Base-by-base conservation (phyloP, 2,797 vertebrate genomes). In the Momotus momota region DNA sequence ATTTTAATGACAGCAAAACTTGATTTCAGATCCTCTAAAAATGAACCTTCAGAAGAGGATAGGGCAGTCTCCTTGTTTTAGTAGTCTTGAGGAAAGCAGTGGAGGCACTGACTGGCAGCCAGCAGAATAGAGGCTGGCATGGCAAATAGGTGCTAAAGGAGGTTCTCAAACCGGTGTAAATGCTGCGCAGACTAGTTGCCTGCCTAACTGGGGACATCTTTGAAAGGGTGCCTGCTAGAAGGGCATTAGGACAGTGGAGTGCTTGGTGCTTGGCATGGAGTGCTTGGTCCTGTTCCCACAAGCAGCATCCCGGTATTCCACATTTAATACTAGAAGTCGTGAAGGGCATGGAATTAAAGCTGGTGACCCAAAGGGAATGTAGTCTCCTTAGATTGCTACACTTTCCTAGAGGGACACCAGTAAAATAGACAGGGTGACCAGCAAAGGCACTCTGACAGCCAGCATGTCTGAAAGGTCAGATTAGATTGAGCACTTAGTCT, bases 401-500 rank as follows among this genome's bases (percentile, higher is more conserved):
- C 25, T 88, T 86, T 95, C 83, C 86, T 90, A 66, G 41, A 90
- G 57, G 81, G 52, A 84, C 83, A 48, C 38, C 23, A 40, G 51
- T 81, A 71, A 93, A 88, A 86, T 4, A 90, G 79, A 73, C 43
- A 1, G 40, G 78, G 82, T 86, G 78, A 48, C 64, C 82, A 69
- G 82, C 80, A 90, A 91, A 88, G 26, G 20, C 67, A 46, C 41
- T 92, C 90, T 94, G 95, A 93, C 93, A 97, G 90, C 83, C 83
- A 71, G 78, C 57, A 69, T 2, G 31, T 65, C 91, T 95, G 86
- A 95, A 81, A 95, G 90, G 93, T 95, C 93, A 95, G 86, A 94
- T 96, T 80, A 88, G 71, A 96, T 85, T 93, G 94, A 94, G 88
- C 89, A 88, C 92, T 96, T 85, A 87, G 81, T 80, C 88, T 92